Evolutionary conservation across 2,113 vertebrate species (phyloP).

Genomic region (Brachirus orientalis): DNA sequence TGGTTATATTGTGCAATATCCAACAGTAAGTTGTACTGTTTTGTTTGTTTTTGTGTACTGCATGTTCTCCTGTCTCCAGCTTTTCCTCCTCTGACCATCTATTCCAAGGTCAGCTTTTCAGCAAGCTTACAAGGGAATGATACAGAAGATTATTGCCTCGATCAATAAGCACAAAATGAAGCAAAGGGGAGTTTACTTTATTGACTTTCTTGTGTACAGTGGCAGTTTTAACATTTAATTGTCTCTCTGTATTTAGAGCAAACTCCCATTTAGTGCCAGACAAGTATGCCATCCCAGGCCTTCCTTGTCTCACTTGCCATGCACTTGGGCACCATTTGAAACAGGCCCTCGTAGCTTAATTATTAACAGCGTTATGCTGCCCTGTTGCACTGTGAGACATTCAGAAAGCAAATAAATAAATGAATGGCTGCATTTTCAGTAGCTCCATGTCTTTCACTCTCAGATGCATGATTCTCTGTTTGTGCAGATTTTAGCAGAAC

Average conservation of each 20-base stretch:
- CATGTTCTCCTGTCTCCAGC: constrained; percentile 55
- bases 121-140: constrained; percentile 84
- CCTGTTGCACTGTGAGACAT: constrained; percentile 72
- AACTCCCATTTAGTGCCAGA: constrained; percentile 78
- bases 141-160: constrained; percentile 85
- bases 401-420: constrained; percentile 82
- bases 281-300: constrained; percentile 65
- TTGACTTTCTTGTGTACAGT: constrained; percentile 85
- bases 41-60: constrained; percentile 53
- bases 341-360: constrained; percentile 75
- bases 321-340: constrained; percentile 77
- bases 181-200: constrained; percentile 85
- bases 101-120: constrained; percentile 85
- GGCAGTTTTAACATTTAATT: constrained; percentile 87
- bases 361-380: constrained; percentile 80
- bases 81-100: constrained; percentile 76
- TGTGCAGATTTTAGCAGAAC: constrained; percentile 70
- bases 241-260: constrained; percentile 84
- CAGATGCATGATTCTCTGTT: constrained; percentile 70
- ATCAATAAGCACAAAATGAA: constrained; percentile 88
- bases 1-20: constrained; percentile 37
- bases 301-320: constrained; percentile 49
- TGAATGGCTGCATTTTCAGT: constrained; percentile 74
- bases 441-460: constrained; percentile 60
- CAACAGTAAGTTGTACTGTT: constrained; percentile 38